These are phyloP conservation scores for Melieria crassipennis DNA, from an alignment of 2,888 invertebrate genomes.

Conservation along the genomic window DNA sequence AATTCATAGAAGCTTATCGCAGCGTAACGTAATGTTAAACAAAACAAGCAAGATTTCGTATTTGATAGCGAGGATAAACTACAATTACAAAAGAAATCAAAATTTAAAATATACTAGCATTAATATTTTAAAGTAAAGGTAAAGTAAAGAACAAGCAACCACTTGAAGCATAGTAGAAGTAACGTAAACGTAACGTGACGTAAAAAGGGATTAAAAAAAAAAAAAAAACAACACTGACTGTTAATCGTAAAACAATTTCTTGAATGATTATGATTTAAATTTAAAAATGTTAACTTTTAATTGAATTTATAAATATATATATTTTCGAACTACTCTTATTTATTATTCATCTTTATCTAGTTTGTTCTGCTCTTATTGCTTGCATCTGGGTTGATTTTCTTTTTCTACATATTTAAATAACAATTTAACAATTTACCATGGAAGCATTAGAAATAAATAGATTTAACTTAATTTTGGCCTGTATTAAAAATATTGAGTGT, in stretches of 20 bases:
- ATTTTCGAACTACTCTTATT: too few relatives aligned
- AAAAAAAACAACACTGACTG: slow-evolving; percentile 62
- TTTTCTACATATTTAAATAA: too few relatives aligned
- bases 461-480: background rate
- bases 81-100: too few relatives aligned
- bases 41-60: too few relatives aligned
- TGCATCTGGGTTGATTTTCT: too few relatives aligned
- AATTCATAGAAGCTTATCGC: slow-evolving; percentile 31
- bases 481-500: slow-evolving; percentile 8
- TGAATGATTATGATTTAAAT: slow-evolving; percentile 48
- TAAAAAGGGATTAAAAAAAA: too few relatives aligned
- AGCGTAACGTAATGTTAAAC: too few relatives aligned
- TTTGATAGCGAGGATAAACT: too few relatives aligned
- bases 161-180: slow-evolving; percentile 35
- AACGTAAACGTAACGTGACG: slow-evolving; percentile 29
- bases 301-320: slow-evolving; percentile 42
- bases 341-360: too few relatives aligned
- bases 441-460: background rate
- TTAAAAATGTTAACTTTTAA: slow-evolving; percentile 45
- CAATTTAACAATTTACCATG: background rate
- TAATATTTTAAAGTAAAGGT: slow-evolving; percentile 18
- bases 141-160: slow-evolving; percentile 35
- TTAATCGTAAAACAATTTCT: slow-evolving; percentile 66
- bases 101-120: slow-evolving; percentile 29
- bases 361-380: too few relatives aligned